Evolutionary conservation across 2,888 invertebrate species (phyloP).

Genomic region (Apamea anceps): DNA sequence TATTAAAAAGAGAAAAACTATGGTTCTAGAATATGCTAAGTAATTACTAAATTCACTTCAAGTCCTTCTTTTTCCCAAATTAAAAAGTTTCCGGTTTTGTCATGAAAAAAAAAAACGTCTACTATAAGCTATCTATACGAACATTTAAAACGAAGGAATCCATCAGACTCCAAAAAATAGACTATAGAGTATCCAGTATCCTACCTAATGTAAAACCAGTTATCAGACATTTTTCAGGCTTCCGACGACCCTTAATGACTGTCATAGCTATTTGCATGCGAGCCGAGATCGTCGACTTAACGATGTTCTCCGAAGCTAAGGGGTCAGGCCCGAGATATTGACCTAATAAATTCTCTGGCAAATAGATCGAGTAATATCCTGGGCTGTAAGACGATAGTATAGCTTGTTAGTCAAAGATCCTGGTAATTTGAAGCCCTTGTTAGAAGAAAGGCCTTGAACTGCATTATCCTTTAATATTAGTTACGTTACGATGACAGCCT

Average conservation of each 20-base stretch:
- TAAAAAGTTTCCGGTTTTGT: too few species aligned
- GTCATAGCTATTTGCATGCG: conserved; percentile 45
- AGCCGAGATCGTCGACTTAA: conserved; percentile 28
- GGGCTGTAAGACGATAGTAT: not conserved
- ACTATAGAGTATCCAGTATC: not conserved
- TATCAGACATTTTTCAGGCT: conserved; percentile 53
- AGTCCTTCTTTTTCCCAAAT: too few species aligned
- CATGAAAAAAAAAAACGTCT: too few species aligned
- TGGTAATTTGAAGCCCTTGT: not conserved
- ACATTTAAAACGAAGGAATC: not conserved
- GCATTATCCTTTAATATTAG: not conserved
- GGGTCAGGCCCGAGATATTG: conserved; percentile 34
- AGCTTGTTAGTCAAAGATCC: not conserved
- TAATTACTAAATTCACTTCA: too few species aligned
- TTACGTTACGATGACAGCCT: not conserved
- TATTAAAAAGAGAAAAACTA: too few species aligned
- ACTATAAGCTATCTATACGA: too few species aligned
- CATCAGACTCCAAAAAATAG: not conserved
- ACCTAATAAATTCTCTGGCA: conserved; percentile 39
- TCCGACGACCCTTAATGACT: conserved; percentile 16
- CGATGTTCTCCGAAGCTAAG: conserved; percentile 1
- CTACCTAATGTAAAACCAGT: conserved; percentile 23
- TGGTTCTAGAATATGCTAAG: too few species aligned
- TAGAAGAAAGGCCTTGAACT: not conserved
- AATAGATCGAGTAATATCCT: conserved; percentile 33